Evolutionary conservation across 2,797 vertebrate species (phyloP).

Genomic region (Crax fasciolata): DNA sequence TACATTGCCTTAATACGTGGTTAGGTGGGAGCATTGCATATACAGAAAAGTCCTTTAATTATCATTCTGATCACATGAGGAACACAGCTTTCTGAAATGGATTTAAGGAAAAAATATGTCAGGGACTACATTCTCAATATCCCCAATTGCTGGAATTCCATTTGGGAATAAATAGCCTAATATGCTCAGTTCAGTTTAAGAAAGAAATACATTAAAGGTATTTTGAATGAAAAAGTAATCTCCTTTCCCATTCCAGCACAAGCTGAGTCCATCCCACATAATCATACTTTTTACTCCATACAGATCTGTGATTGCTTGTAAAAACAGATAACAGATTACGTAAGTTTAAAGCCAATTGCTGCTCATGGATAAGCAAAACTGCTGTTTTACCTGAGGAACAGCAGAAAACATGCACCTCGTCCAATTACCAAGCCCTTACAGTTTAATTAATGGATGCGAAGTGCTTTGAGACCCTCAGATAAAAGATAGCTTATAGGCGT

Average conservation of each 20-base stretch:
- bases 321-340: neutral
- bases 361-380: neutral
- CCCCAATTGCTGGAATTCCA: neutral
- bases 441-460: constrained; percentile 40
- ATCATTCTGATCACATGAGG: neutral
- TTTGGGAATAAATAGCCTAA: constrained; percentile 23
- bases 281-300: constrained; percentile 12
- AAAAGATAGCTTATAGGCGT: neutral
- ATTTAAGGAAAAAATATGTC: neutral
- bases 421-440: neutral
- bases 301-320: neutral
- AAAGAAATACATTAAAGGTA: neutral
- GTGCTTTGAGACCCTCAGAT: neutral
- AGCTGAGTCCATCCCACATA: neutral
- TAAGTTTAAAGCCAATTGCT: constrained; percentile 10
- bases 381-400: constrained; percentile 10
- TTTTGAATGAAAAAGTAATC: constrained; percentile 46
- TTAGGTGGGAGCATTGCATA: neutral
- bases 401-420: constrained; percentile 13
- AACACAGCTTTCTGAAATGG: neutral
- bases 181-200: neutral
- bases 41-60: neutral
- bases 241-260: constrained; percentile 14
- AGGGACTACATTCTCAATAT: neutral
- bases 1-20: neutral